Base-by-base conservation (phyloP, 2,797 vertebrate species). In the Gouania willdenowi region DNA sequence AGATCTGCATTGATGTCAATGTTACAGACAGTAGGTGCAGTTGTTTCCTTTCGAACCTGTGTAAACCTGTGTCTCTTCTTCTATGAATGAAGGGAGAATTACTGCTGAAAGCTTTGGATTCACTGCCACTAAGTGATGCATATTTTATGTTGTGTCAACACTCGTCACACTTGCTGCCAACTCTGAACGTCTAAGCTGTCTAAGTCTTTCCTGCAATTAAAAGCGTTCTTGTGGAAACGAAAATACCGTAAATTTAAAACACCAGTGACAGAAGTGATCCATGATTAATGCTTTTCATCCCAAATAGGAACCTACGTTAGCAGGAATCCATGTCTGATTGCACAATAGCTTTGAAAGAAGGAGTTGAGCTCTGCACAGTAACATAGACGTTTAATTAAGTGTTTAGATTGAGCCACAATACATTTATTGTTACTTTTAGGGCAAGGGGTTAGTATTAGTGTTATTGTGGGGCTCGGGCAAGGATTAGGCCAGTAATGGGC, bases 321-420 rank as follows among this genome's bases (percentile, higher is more conserved):
- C 41, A 26, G 23, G 44, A 36, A 60, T 66, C 25, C 50, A 63
- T 59, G 61, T 67, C 50, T 33, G 61, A 76, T 77, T 79, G 66
- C 63, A 71, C 30, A 81, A 76, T n/a, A n/a, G n/a, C n/a, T n/a
- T n/a, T n/a, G n/a, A n/a, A n/a, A n/a, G n/a, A n/a, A n/a, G n/a
- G n/a, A n/a, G n/a, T n/a, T n/a, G n/a, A n/a, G n/a, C n/a, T n/a
- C n/a, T n/a, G n/a, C n/a, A n/a, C n/a, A n/a, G n/a, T n/a, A n/a
- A n/a, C n/a, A n/a, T n/a, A n/a, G n/a, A n/a, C n/a, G n/a, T n/a
- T n/a, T n/a, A n/a, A n/a, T n/a, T n/a, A n/a, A n/a, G n/a, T n/a
- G n/a, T n/a, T n/a, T n/a, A n/a, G n/a, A n/a, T n/a, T n/a, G n/a
- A n/a, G n/a, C n/a, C n/a, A n/a, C n/a, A n/a, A n/a, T n/a, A n/a